Base-by-base conservation (phyloP, 2,888 invertebrate species). In the Epinotia ramella region DNA sequence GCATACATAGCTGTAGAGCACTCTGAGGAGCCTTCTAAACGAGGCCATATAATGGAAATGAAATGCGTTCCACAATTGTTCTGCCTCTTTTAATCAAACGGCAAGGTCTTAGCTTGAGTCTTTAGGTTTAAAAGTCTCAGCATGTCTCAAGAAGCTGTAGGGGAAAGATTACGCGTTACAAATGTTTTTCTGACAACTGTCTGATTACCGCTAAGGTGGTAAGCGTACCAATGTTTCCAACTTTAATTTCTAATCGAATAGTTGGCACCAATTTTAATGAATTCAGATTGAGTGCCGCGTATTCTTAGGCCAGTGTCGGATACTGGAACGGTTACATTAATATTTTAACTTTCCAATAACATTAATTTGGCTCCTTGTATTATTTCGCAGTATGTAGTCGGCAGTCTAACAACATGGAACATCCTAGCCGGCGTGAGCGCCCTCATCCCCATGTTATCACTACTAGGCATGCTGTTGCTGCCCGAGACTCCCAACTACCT, bases 401-500 rank as follows among this genome's bases (percentile, higher is more conserved):
- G 97, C 67, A 95, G 96, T 77, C 87, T 91, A 11, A 91, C 96
- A 11, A 84, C 94, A 33, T 97, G 97, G 97, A 95, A 95, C 76
- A 87, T 95, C 4, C 89, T 96, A 62, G 96, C 97, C 0, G 95
- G 95, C 0, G 87, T 97, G 78, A 96, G 96, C 80, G 92, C 96
- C 0, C 84, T 95, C 1, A 83, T 97, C 0, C 96, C 97, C 0
- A 91, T 96, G 0, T 75, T 96, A 0, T 95, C 96, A 0, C 84
- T 97, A 0, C 79, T 96, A 0, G 88, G 95, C 0, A 96, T 96
- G 93, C 89, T 96, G 33, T 85, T 96, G 13, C 94, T 96, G 72
- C 97, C 97, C 0, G 97, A 97, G 84, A 96, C 97, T 0, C 97
- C 97, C 1, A 96, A 96, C 82, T 97, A 95, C 87, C 95, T 97